Conservation (phyloP, 2,888 invertebrate genomes). For the Dusona sp. region DNA sequence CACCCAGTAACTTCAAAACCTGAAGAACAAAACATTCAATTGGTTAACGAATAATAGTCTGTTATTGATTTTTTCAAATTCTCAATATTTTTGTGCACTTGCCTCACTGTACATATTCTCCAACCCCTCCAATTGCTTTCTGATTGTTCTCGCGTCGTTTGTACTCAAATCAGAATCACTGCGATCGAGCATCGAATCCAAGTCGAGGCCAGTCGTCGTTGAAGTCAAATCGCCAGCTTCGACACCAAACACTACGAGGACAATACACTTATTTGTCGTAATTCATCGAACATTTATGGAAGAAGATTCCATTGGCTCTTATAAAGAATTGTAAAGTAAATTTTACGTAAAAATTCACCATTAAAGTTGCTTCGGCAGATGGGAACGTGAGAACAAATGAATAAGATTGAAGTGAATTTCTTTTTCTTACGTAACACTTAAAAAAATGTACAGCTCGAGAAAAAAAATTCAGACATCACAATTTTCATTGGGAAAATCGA, state of each 20-base stretch:
- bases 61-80: not conserved
- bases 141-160: constrained; percentile 91
- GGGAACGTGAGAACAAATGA: too few relatives aligned
- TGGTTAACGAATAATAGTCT: not conserved
- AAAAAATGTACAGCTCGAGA: too few relatives aligned
- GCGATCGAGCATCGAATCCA: constrained; percentile 92
- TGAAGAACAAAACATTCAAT: constrained; percentile 72
- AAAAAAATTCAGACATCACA: too few relatives aligned
- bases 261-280: not conserved
- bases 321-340: not conserved
- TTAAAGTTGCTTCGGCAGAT: too few relatives aligned
- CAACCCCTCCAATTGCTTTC: constrained; percentile 92
- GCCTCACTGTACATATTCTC: constrained; percentile 96
- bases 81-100: constrained; percentile 79
- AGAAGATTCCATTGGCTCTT: too few relatives aligned
- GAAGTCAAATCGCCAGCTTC: constrained; percentile 92
- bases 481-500: too few relatives aligned
- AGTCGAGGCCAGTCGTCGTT: constrained; percentile 91
- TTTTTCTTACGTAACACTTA: too few relatives aligned
- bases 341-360: not conserved
- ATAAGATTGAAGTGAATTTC: too few relatives aligned
- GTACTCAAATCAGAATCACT: constrained; percentile 92
- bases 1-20: constrained; percentile 88
- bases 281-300: not conserved
- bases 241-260: constrained; percentile 88